These are phyloP conservation scores for Platichthys flesus DNA, from an alignment of 2,113 vertebrate species.

Conservation along the genomic window DNA sequence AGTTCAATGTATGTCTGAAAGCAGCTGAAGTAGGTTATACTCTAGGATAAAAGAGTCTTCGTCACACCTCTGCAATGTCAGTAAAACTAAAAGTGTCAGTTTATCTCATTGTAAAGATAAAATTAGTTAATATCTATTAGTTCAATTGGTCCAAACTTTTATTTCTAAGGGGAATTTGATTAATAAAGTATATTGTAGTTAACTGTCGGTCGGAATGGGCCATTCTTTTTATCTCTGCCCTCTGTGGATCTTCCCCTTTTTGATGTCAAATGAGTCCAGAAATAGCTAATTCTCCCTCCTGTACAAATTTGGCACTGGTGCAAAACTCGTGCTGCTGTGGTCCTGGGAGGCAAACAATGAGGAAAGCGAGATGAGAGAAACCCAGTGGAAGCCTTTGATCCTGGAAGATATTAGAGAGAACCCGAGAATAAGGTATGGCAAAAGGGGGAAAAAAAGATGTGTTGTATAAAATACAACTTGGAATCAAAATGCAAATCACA, in stretches of 20 bases:
- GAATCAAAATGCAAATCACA: conserved; percentile 82
- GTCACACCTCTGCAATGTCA: no score
- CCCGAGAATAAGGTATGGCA: conserved; percentile 32
- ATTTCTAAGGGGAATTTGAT: conserved; percentile 8
- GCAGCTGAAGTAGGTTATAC: no score
- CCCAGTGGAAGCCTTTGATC: conserved; percentile 81
- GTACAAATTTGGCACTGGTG: conserved; percentile 63
- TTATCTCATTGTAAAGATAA: no score
- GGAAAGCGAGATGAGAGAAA: conserved; percentile 77
- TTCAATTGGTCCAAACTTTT: not conserved
- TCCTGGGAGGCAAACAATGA: conserved; percentile 82
- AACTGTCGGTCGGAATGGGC: conserved; percentile 54
- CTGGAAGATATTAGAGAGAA: conserved; percentile 78
- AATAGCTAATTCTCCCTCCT: conserved; percentile 74
- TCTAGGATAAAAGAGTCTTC: no score
- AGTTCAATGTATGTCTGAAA: no score
- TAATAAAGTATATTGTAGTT: conserved; percentile 12
- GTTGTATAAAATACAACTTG: conserved; percentile 70
- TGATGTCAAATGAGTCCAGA: conserved; percentile 81
- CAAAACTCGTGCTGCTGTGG: conserved; percentile 64
- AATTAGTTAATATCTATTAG: no score
- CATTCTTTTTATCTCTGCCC: conserved; percentile 65
- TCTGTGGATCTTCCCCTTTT: conserved; percentile 67
- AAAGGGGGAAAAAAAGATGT: conserved; percentile 45
- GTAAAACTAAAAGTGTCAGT: no score